These are phyloP conservation scores for Malurus leucopterus DNA, from an alignment of 2,797 vertebrate species.

Conservation along the genomic window DNA sequence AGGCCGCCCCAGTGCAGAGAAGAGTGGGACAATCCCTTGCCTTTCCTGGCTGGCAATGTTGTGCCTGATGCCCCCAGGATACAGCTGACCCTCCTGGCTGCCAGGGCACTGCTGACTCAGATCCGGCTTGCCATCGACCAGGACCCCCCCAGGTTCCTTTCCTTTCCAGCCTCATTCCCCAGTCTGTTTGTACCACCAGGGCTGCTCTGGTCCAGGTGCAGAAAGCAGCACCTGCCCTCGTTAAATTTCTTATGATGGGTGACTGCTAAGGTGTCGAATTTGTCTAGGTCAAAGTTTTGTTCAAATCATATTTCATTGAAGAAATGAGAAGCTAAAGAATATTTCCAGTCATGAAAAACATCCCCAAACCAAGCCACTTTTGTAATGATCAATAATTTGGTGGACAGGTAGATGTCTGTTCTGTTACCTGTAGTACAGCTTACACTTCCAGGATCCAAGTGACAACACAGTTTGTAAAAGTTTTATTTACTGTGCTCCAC, in stretches of 20 bases:
- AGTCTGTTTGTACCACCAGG: neutral
- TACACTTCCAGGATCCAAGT: neutral
- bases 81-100: fast-evolving
- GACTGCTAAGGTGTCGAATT: neutral
- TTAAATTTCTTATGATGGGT: neutral
- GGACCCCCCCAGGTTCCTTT: fast-evolving
- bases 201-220: neutral
- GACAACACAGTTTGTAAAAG: neutral
- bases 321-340: neutral
- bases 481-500: neutral
- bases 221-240: neutral
- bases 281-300: neutral
- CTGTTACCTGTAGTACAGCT: neutral
- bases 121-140: fast-evolving
- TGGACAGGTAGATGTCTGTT: neutral
- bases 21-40: neutral
- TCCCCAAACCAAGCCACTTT: neutral
- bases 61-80: neutral
- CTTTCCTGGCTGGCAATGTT: fast-evolving
- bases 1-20: fast-evolving
- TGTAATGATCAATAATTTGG: neutral
- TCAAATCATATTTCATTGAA: neutral
- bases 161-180: neutral
- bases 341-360: neutral
- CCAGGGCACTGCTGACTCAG: neutral